These are phyloP conservation scores for Acanthoscelides obtectus DNA, from an alignment of 2,888 invertebrate species.

Conservation along the genomic window DNA sequence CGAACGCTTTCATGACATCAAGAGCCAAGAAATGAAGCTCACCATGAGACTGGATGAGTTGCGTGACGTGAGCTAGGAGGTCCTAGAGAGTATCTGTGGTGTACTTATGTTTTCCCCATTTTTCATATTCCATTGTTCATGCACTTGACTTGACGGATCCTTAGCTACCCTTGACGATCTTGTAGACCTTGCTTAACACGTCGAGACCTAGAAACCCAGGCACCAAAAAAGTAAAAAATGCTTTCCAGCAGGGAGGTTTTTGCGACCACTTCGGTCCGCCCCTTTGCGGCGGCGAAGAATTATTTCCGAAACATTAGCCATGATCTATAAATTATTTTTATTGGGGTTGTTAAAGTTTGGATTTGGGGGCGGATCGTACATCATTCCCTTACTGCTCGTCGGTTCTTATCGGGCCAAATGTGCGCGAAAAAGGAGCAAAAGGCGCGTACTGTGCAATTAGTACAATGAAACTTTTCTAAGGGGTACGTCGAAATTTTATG, in stretches of 20 bases:
- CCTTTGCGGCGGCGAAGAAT: background rate
- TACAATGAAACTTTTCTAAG: background rate
- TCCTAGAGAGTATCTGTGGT: too few relatives aligned
- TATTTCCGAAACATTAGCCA: background rate
- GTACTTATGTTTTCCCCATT: too few relatives aligned
- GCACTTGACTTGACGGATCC: too few relatives aligned
- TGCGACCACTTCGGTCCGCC: background rate
- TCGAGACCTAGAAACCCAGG: too few relatives aligned
- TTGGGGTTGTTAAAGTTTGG: background rate
- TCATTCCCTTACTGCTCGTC: background rate
- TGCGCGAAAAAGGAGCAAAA: background rate
- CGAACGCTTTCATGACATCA: too few relatives aligned
- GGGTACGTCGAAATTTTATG: background rate
- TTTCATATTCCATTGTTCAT: too few relatives aligned
- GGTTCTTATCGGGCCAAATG: background rate
- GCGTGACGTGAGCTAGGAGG: too few relatives aligned
- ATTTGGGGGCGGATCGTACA: background rate
- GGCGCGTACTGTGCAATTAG: background rate
- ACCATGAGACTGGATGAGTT: too few relatives aligned
- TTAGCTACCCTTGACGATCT: too few relatives aligned
- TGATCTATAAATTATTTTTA: background rate
- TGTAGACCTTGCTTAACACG: too few relatives aligned
- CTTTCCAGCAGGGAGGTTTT: background rate
- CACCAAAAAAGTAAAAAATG: background rate
- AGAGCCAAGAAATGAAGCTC: too few relatives aligned